A percentile compares a stretch with the other conserved stretches of the same genome.
phyloP scores from a whole-genome alignment of 2,888 invertebrate genomes.

The Achlya flavicornis region DNA sequence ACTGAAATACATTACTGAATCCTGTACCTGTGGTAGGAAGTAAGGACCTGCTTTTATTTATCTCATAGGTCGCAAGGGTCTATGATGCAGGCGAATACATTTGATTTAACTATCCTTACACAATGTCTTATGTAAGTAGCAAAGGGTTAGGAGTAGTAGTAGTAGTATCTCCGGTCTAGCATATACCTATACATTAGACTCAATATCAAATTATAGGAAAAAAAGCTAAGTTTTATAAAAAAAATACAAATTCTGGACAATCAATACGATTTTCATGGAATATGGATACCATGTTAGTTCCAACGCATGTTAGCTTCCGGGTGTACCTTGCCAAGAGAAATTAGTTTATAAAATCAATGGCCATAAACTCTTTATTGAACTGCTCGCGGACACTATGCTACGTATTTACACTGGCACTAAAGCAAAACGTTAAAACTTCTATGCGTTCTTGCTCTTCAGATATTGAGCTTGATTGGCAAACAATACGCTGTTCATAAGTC shows the following conservation, averaged over 20 bases:
- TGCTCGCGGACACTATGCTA: background rate
- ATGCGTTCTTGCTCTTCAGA: slow-evolving; percentile 35
- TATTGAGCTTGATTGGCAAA: slow-evolving; percentile 72
- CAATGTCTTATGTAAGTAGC: too few species aligned
- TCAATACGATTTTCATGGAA: too few species aligned
- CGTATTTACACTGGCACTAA: background rate
- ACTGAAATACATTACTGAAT: background rate
- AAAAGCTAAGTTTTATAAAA: background rate
- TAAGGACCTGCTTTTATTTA: background rate
- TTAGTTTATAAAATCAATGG: background rate
- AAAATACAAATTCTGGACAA: too few species aligned
- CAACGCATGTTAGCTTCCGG: slow-evolving; percentile 6
- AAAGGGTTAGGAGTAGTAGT: too few species aligned
- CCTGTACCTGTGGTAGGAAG: background rate
- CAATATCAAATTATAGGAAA: background rate
- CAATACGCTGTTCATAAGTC: slow-evolving; percentile 54
- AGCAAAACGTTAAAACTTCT: slow-evolving; percentile 27
- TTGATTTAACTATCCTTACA: too few species aligned
- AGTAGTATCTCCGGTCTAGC: too few species aligned
- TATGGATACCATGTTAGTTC: background rate
- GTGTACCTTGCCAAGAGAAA: slow-evolving; percentile 7
- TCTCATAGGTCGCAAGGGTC: background rate
- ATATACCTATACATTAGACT: too few species aligned
- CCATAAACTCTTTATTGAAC: background rate
- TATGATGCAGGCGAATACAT: too few species aligned